Evolutionary conservation across 2,888 invertebrate species (phyloP).

Genomic region (Neoascia interrupta): DNA sequence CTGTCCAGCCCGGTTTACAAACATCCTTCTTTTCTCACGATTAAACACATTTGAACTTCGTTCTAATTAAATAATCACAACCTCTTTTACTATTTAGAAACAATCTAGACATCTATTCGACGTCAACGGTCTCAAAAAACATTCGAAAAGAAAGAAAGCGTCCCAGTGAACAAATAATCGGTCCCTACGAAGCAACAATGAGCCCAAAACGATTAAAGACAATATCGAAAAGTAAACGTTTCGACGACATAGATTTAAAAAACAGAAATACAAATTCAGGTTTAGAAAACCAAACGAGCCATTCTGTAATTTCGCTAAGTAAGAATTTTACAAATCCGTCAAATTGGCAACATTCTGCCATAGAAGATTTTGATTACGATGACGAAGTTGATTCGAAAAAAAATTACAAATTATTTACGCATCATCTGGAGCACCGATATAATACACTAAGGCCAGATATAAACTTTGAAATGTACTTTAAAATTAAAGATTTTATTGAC

Average conservation of each 20-base stretch:
- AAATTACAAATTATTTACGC: conserved; percentile 76
- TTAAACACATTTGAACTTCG: background rate
- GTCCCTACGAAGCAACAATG: conserved; percentile 74
- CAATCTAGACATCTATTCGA: background rate
- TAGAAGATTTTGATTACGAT: conserved; percentile 76
- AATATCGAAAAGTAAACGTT: conserved; percentile 74
- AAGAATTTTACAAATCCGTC: conserved; percentile 71
- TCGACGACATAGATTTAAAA: conserved; percentile 52
- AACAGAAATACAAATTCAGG: background rate
- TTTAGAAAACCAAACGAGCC: background rate
- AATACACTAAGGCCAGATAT: conserved; percentile 76
- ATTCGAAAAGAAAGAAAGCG: conserved; percentile 73
- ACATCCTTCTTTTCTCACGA: too few relatives aligned
- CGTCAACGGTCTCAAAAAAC: background rate
- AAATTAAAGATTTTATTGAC: conserved; percentile 77
- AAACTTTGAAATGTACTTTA: conserved; percentile 75
- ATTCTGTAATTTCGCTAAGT: background rate
- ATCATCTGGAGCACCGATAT: conserved; percentile 78
- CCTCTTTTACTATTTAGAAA: background rate
- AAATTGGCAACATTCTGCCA: conserved; percentile 74
- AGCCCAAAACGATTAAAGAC: conserved; percentile 73
- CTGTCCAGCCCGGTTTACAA: too few relatives aligned
- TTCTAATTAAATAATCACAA: background rate
- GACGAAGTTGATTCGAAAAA: conserved; percentile 76
- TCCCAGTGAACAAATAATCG: conserved; percentile 70